Evolutionary conservation across 2,113 vertebrate species (phyloP).

Genomic region (Ptilonorhynchus violaceus): DNA sequence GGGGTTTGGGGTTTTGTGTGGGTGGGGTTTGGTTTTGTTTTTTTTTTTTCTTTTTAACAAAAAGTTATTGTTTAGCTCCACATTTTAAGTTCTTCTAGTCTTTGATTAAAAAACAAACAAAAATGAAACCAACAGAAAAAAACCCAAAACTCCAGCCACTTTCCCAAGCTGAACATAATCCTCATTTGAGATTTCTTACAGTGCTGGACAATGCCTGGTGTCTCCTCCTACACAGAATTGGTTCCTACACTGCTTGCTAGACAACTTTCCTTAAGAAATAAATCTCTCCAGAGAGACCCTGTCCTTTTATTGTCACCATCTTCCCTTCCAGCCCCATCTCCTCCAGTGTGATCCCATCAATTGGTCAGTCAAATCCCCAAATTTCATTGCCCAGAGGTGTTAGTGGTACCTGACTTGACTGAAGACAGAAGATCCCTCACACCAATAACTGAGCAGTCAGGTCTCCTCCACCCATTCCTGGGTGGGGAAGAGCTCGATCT

Average conservation of each 20-base stretch:
- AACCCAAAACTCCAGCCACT: neutral
- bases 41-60: neutral
- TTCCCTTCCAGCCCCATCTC: neutral
- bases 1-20: accelerated
- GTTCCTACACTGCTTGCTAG: neutral
- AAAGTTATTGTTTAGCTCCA: neutral
- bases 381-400: neutral
- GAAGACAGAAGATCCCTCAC: neutral
- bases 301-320: neutral
- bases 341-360: neutral
- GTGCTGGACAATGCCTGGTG: neutral
- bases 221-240: neutral
- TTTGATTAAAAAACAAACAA: neutral
- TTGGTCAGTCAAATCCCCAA: neutral
- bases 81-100: neutral
- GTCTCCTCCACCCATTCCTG: neutral
- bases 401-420: neutral
- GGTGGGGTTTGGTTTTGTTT: neutral
- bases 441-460: neutral
- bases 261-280: neutral
- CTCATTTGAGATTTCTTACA: neutral
- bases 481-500: neutral
- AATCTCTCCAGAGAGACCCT: neutral
- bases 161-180: neutral
- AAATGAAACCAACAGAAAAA: too few relatives aligned